Percentiles rank a stretch among this genome's conserved stretches.
Evolutionary conservation across 2,888 invertebrate species (phyloP).

Genomic region (Leucania comma): DNA sequence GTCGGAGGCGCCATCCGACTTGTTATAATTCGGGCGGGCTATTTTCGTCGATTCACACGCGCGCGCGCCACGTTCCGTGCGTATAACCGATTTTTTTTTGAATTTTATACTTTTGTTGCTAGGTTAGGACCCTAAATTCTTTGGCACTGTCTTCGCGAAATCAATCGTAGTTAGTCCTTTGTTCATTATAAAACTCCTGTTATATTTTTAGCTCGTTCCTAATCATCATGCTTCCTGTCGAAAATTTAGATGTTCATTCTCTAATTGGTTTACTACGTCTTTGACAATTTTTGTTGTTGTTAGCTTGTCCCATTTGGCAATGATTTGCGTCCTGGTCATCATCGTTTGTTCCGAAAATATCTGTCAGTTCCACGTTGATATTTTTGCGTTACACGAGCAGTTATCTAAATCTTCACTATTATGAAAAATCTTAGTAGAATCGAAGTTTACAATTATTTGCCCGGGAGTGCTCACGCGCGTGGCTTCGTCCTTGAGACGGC

Average conservation of each 20-base stretch:
- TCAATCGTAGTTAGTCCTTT: conserved; percentile 6
- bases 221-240: conserved; percentile 2
- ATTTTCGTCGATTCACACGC: conserved; percentile 89
- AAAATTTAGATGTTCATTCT: conserved; percentile 19
- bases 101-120: conserved; percentile 75
- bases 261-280: conserved; percentile 41
- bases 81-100: conserved; percentile 78
- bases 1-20: conserved; percentile 86
- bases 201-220: conserved; percentile 8
- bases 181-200: conserved; percentile 15
- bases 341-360: conserved; percentile 41
- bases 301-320: conserved; percentile 46
- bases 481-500: conserved; percentile 64
- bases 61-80: conserved; percentile 80
- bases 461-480: conserved; percentile 49
- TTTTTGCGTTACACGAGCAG: conserved; percentile 13
- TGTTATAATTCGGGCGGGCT: conserved; percentile 89
- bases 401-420: conserved; percentile 16
- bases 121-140: conserved; percentile 62
- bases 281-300: conserved; percentile 34
- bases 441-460: conserved; percentile 43
- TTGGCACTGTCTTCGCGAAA: conserved; percentile 25
- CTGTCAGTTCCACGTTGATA: conserved; percentile 26
- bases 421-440: conserved; percentile 13
- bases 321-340: conserved; percentile 41